These are phyloP conservation scores for Lycorma delicatula DNA, from an alignment of 1,140 invertebrate genomes.

Conservation along the genomic window DNA sequence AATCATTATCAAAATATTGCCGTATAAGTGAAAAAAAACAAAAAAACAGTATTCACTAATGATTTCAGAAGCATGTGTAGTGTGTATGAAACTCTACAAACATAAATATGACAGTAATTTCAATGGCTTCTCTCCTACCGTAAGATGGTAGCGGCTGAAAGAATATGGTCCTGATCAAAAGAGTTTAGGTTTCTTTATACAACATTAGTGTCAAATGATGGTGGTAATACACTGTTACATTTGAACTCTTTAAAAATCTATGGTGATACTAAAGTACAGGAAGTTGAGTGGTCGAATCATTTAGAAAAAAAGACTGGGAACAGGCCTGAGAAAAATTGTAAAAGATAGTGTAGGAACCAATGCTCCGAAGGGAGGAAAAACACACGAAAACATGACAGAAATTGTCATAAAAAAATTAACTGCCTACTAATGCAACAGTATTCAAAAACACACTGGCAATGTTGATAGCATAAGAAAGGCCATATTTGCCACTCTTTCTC, in stretches of 20 bases:
- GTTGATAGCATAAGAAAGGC: slow-evolving; percentile 16
- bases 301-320: slow-evolving; percentile 29
- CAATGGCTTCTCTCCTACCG: too few relatives aligned
- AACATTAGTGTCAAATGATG: slow-evolving; percentile 27
- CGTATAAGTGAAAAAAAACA: too few relatives aligned
- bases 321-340: slow-evolving; percentile 20
- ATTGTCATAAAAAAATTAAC: slow-evolving; percentile 9
- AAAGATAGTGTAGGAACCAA: slow-evolving; percentile 1
- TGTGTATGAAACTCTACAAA: too few relatives aligned
- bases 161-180: too few relatives aligned
- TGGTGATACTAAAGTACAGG: slow-evolving; percentile 17
- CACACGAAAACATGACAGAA: slow-evolving; percentile 12
- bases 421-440: slow-evolving; percentile 17
- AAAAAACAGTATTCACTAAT: too few relatives aligned
- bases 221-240: slow-evolving; percentile 26
- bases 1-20: too few relatives aligned
- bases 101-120: too few relatives aligned
- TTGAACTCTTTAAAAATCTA: slow-evolving; percentile 24
- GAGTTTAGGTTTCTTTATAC: too few relatives aligned
- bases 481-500: slow-evolving; percentile 19
- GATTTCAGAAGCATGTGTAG: too few relatives aligned
- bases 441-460: slow-evolving; percentile 11
- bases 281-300: slow-evolving; percentile 21
- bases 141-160: too few relatives aligned
- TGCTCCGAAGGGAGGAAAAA: slow-evolving; percentile 18